Percentiles rank a stretch among this genome's conserved stretches.
Conservation (phyloP, 2,113 vertebrate species). For the Trichechus manatus region DNA sequence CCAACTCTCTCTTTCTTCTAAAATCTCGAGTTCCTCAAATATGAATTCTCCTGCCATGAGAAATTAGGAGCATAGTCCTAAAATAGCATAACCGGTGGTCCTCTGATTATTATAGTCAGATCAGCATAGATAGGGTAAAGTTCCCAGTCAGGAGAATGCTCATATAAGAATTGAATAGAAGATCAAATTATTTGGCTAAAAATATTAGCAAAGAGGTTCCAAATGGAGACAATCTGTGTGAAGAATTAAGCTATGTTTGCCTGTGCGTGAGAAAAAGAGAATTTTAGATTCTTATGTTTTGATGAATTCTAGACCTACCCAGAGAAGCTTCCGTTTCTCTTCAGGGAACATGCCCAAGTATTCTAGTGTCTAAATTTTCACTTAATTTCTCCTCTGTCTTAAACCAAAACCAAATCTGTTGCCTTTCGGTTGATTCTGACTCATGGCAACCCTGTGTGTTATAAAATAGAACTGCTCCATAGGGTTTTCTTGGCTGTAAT, state of each 20-base stretch:
- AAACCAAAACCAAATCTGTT: no score
- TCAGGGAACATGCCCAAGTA: not conserved
- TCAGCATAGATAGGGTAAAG: not conserved
- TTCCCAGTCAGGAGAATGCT: not conserved
- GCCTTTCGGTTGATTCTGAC: no score
- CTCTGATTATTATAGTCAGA: not conserved
- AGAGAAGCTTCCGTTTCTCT: not conserved
- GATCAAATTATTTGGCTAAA: not conserved
- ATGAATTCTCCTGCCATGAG: not conserved
- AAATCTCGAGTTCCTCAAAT: slow-evolving; percentile 24
- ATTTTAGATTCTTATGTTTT: not conserved
- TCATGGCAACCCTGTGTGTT: no score
- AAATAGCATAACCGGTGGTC: not conserved
- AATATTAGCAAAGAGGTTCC: not conserved
- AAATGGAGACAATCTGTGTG: not conserved
- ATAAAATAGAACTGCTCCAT: no score
- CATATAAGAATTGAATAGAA: not conserved
- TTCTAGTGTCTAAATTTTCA: not conserved
- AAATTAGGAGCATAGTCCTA: not conserved
- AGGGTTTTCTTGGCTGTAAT: no score
- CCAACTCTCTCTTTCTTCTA: not conserved
- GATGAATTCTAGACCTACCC: not conserved
- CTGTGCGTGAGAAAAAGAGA: not conserved
- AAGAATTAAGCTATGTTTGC: not conserved
- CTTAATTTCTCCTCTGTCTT: not conserved